These are phyloP conservation scores for Chaitophorus viminalis DNA, from an alignment of 2,888 invertebrate genomes.

Conservation along the genomic window DNA sequence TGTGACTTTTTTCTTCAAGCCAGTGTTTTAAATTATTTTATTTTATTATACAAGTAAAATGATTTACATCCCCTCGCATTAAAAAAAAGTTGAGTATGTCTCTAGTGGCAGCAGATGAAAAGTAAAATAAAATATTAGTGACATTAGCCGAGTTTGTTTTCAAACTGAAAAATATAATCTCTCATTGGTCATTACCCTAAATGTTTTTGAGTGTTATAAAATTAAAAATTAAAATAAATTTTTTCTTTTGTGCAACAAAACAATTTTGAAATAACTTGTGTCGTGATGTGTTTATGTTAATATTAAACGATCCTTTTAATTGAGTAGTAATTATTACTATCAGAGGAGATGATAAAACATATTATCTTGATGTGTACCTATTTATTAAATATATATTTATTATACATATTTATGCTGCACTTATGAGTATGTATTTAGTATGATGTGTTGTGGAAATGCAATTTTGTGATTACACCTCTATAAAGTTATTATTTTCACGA, in stretches of 20 bases:
- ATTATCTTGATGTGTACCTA: too few relatives aligned
- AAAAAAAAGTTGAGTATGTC: neutral
- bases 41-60: neutral
- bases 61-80: neutral
- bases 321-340: too few relatives aligned
- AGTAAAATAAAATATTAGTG: slow-evolving; percentile 1
- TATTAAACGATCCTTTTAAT: too few relatives aligned
- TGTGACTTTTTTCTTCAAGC: neutral
- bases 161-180: neutral
- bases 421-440: too few relatives aligned
- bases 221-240: too few relatives aligned
- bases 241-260: neutral
- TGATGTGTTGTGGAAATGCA: too few relatives aligned
- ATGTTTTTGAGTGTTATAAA: neutral
- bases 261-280: neutral
- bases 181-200: neutral
- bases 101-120: neutral
- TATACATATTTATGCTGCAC: too few relatives aligned
- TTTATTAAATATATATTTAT: too few relatives aligned
- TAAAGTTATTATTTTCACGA: too few relatives aligned
- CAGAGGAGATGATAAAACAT: too few relatives aligned
- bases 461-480: too few relatives aligned
- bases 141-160: neutral
- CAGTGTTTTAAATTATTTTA: neutral
- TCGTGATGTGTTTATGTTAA: too few relatives aligned